These are phyloP conservation scores for Syngnathus acus DNA, from an alignment of 2,797 vertebrate genomes.

Conservation along the genomic window DNA sequence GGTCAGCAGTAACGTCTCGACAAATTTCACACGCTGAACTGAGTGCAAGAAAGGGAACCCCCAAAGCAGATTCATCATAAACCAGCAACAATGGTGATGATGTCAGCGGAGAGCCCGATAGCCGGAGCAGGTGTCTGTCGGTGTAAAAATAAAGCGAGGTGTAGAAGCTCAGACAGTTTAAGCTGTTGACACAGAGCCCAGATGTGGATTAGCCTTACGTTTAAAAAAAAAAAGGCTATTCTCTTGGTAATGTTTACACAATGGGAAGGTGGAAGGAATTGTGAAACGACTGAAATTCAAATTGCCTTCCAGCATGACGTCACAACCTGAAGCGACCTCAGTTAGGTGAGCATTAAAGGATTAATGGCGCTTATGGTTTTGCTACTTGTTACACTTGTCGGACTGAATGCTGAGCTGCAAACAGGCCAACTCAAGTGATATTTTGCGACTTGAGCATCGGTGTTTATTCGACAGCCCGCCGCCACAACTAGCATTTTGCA, in stretches of 20 bases:
- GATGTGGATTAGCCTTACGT: conserved; percentile 18
- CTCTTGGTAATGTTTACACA: neutral
- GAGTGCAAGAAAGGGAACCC: conserved; percentile 9
- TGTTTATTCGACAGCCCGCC: too few relatives aligned
- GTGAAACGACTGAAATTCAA: neutral
- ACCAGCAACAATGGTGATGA: neutral
- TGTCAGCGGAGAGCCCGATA: conserved; percentile 35
- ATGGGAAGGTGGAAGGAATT: neutral
- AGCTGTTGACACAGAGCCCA: conserved; percentile 22
- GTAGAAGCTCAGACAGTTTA: conserved; percentile 26
- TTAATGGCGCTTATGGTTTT: too few relatives aligned
- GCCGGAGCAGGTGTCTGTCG: conserved; percentile 44
- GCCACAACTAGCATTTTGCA: too few relatives aligned
- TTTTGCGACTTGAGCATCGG: too few relatives aligned
- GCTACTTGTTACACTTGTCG: too few relatives aligned
- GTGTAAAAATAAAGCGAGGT: conserved; percentile 29
- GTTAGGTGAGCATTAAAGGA: too few relatives aligned
- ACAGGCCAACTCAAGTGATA: too few relatives aligned
- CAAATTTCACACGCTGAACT: neutral
- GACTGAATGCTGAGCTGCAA: too few relatives aligned
- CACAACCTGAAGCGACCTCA: neutral
- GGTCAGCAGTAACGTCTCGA: neutral
- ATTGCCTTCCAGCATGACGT: neutral
- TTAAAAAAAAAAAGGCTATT: neutral
- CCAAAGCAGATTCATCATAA: conserved; percentile 14